phyloP scores from a whole-genome alignment of 2,113 vertebrate genomes.

The Craseonycteris thonglongyai region DNA sequence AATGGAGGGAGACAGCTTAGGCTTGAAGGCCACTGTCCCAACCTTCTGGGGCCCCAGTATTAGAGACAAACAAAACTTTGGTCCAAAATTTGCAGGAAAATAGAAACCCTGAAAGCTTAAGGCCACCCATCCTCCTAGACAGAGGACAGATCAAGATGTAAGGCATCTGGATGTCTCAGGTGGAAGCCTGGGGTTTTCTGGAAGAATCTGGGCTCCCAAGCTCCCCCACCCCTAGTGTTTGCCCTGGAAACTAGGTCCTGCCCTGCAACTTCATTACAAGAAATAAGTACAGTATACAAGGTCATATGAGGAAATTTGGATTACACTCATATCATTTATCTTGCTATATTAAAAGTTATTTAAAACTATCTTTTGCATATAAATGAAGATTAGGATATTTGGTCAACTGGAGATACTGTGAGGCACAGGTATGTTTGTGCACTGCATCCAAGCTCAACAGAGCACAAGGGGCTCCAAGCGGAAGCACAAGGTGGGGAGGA shows the following conservation, averaged over 20 bases:
- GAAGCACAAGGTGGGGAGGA: slow-evolving; percentile 34
- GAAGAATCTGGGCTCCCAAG: not conserved
- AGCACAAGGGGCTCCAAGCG: slow-evolving; percentile 71
- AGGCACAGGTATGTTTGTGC: slow-evolving; percentile 79
- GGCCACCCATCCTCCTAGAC: slow-evolving; percentile 64
- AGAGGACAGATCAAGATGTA: slow-evolving; percentile 71
- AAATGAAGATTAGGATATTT: slow-evolving; percentile 82
- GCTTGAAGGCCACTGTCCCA: slow-evolving; percentile 61
- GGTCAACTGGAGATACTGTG: slow-evolving; percentile 80
- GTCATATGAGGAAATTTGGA: slow-evolving; percentile 76
- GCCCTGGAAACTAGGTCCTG: slow-evolving; percentile 71
- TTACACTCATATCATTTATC: slow-evolving; percentile 66
- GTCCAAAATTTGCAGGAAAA: slow-evolving; percentile 82
- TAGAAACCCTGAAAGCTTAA: slow-evolving; percentile 77
- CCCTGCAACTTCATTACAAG: slow-evolving; percentile 70
- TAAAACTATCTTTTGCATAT: slow-evolving; percentile 85
- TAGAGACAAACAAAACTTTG: slow-evolving; percentile 79
- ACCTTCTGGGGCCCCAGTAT: slow-evolving; percentile 58
- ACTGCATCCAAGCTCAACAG: slow-evolving; percentile 71
- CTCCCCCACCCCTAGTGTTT: not conserved
- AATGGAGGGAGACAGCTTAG: slow-evolving; percentile 69
- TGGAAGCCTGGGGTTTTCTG: not conserved
- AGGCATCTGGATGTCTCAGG: slow-evolving; percentile 57
- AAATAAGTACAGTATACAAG: slow-evolving; percentile 77
- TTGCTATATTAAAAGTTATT: slow-evolving; percentile 83